Conservation (phyloP, 2,888 invertebrate species). For the Brachynemurus nebulosus region DNA sequence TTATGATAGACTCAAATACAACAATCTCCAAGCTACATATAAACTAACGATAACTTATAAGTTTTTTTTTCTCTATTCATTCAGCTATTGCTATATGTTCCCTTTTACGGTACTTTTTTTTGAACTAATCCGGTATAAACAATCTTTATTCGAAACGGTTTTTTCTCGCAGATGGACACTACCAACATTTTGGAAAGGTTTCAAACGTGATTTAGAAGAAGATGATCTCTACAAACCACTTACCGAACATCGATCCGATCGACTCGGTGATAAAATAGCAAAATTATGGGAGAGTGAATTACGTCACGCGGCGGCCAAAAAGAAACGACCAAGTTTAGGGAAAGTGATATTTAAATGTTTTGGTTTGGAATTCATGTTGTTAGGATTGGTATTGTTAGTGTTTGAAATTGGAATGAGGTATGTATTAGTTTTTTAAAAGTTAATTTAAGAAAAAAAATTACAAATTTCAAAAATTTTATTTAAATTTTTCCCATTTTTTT, state of each 20-base stretch:
- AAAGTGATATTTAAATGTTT: slow-evolving; percentile 45
- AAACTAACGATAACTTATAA: no score
- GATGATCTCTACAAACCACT: slow-evolving; percentile 51
- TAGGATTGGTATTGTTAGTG: slow-evolving; percentile 46
- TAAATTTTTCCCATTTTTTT: neutral
- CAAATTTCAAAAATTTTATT: no score
- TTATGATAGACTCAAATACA: no score
- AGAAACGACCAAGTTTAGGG: slow-evolving; percentile 43
- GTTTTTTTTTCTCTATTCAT: no score
- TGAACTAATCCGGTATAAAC: no score
- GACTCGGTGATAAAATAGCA: slow-evolving; percentile 48
- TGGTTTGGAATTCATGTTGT: slow-evolving; percentile 42
- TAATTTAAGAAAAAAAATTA: no score
- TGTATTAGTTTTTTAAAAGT: slow-evolving; percentile 14
- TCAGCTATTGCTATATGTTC: no score
- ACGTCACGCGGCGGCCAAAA: slow-evolving; percentile 26
- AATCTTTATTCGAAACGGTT: neutral
- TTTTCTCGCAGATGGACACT: slow-evolving; percentile 46
- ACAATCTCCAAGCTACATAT: no score
- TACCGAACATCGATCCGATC: slow-evolving; percentile 50
- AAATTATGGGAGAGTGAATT: slow-evolving; percentile 47
- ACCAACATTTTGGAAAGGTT: slow-evolving; percentile 53
- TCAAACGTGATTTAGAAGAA: slow-evolving; percentile 48
- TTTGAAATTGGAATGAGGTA: slow-evolving; percentile 50
- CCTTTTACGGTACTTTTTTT: no score